These are phyloP conservation scores for Drosophila merina DNA, from an alignment of 2,888 invertebrate genomes.

Conservation along the genomic window DNA sequence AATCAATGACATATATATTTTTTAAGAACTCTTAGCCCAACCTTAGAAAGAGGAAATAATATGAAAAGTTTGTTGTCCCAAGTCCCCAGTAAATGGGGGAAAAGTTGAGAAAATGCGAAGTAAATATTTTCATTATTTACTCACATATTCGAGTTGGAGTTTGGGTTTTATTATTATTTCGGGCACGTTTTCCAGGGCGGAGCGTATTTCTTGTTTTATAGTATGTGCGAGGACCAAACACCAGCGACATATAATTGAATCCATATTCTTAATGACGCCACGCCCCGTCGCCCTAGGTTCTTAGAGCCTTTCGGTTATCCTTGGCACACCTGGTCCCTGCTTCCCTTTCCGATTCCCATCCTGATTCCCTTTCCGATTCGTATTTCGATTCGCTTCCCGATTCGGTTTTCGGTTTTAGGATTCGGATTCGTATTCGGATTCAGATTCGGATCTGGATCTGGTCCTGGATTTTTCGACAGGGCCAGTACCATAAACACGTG, in stretches of 20 bases:
- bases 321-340: slow-evolving; percentile 3
- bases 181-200: slow-evolving; percentile 37
- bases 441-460: background rate
- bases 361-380: slow-evolving; percentile 1
- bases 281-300: slow-evolving; percentile 36
- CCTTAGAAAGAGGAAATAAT: background rate
- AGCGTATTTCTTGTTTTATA: slow-evolving; percentile 32
- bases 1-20: too few species aligned
- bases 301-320: background rate
- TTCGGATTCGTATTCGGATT: background rate
- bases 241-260: slow-evolving; percentile 60
- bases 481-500: slow-evolving; percentile 35
- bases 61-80: background rate
- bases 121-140: slow-evolving; percentile 38
- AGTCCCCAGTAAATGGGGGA: background rate
- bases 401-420: background rate
- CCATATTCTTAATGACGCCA: slow-evolving; percentile 68
- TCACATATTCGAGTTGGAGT: slow-evolving; percentile 11
- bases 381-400: background rate
- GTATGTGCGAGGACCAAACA: slow-evolving; percentile 35
- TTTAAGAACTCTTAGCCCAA: background rate
- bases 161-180: slow-evolving; percentile 16
- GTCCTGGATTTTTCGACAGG: background rate
- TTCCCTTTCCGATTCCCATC: too few species aligned
- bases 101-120: slow-evolving; percentile 21